phyloP scores from a whole-genome alignment of 2,113 vertebrate genomes.

The Scophthalmus maximus region DNA sequence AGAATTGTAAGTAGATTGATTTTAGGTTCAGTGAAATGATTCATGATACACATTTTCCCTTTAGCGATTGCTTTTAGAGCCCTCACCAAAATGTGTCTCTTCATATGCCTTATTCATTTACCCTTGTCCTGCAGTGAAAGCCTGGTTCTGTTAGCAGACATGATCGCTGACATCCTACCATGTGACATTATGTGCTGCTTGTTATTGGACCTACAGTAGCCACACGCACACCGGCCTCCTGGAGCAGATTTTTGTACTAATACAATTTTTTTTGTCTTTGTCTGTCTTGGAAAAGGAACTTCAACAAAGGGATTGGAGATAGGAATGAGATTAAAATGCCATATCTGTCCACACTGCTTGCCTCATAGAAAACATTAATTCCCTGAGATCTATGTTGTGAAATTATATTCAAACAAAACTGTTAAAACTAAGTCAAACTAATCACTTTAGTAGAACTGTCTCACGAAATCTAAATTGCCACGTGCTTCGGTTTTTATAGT shows the following conservation, averaged over 20 bases:
- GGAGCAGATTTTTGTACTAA: neutral
- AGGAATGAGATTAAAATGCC: neutral
- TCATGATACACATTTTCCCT: constrained; percentile 53
- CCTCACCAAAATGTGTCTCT: constrained; percentile 24
- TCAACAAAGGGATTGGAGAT: constrained; percentile 7
- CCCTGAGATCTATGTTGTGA: neutral
- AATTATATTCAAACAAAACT: constrained; percentile 13
- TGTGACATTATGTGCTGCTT: constrained; percentile 21
- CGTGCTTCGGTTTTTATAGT: constrained; percentile 8
- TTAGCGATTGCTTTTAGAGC: constrained; percentile 32
- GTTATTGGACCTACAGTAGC: constrained; percentile 11
- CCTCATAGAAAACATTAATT: neutral
- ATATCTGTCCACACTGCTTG: neutral
- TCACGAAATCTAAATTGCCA: neutral
- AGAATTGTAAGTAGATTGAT: constrained; percentile 55
- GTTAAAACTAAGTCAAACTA: neutral
- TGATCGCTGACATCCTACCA: constrained; percentile 7
- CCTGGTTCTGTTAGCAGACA: constrained; percentile 13
- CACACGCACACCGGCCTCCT: constrained; percentile 18
- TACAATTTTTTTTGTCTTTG: neutral
- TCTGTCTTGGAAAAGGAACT: neutral
- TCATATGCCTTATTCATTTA: constrained; percentile 46
- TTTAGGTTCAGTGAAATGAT: constrained; percentile 65
- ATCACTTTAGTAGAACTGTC: neutral
- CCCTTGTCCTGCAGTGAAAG: constrained; percentile 10